phyloP scores from a whole-genome alignment of 2,888 invertebrate genomes.

The Lasioglossum malachurum region DNA sequence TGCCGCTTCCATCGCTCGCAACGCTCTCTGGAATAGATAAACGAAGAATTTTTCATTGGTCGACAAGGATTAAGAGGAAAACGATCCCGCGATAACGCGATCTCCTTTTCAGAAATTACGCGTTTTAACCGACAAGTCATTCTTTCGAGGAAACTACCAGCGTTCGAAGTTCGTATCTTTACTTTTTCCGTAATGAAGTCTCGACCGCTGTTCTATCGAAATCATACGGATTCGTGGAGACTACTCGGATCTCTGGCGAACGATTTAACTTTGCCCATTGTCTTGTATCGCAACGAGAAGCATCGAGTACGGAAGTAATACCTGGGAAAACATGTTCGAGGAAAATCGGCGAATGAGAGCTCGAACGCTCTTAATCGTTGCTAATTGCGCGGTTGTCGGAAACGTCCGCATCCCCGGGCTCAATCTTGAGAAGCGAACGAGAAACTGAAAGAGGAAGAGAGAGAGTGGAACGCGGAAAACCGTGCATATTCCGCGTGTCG shows the following conservation, averaged over 20 bases:
- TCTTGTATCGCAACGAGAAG: not conserved
- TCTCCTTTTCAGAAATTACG: not conserved
- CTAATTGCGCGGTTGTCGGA: not conserved
- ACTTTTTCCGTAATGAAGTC: not conserved
- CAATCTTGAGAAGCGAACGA: not conserved
- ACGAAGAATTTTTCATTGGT: conserved; percentile 5
- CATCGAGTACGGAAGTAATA: not conserved
- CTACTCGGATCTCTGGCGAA: not conserved
- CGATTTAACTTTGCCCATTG: not conserved
- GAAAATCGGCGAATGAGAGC: not conserved
- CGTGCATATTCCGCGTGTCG: not conserved
- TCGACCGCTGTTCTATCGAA: too few relatives aligned
- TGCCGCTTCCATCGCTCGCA: conserved; percentile 87
- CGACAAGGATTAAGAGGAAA: not conserved
- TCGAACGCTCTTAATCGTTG: not conserved
- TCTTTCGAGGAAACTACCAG: not conserved
- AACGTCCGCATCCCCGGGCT: not conserved
- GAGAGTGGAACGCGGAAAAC: not conserved
- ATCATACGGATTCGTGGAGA: not conserved
- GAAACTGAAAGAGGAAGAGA: not conserved
- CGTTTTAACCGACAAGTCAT: not conserved
- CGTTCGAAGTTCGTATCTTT: not conserved
- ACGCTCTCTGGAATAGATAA: conserved; percentile 87
- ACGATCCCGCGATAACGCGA: not conserved
- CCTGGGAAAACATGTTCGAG: not conserved